phyloP scores from a whole-genome alignment of 2,888 invertebrate genomes.

The Enchytraeus crypticus region DNA sequence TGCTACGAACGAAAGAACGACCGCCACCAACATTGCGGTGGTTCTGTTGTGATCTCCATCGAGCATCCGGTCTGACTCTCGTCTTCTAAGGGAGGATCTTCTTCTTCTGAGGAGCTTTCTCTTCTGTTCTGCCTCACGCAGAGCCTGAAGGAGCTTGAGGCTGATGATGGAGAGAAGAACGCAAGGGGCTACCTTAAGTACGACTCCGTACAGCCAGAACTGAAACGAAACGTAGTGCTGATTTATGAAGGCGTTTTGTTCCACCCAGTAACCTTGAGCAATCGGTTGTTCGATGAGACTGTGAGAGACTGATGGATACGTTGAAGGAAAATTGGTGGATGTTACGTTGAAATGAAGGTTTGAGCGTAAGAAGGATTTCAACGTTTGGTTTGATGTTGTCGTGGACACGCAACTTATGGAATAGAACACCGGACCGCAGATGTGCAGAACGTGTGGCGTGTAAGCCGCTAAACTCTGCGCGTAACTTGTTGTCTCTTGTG shows the following conservation, averaged over 20 bases:
- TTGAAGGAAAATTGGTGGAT: neutral
- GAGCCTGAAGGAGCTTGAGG: conserved; percentile 60
- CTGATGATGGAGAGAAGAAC: conserved; percentile 68
- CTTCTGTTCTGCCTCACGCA: conserved; percentile 62
- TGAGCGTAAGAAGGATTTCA: no score
- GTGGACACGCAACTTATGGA: neutral
- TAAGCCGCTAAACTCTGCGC: neutral
- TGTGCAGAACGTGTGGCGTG: neutral
- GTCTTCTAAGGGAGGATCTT: conserved; percentile 33
- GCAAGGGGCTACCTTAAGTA: conserved; percentile 81
- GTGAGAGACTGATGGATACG: neutral
- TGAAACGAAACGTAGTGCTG: conserved; percentile 54
- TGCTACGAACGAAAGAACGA: conserved; percentile 77
- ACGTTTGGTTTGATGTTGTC: neutral
- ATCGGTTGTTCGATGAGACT: neutral
- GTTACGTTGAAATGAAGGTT: no score
- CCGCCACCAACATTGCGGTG: conserved; percentile 76
- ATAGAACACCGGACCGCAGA: neutral
- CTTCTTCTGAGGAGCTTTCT: conserved; percentile 42
- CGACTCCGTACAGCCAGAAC: conserved; percentile 85
- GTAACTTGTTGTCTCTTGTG: neutral
- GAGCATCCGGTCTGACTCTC: conserved; percentile 35
- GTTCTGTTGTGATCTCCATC: conserved; percentile 59
- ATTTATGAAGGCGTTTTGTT: conserved; percentile 31
- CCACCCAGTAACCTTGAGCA: conserved; percentile 34